Evolutionary conservation across 2,797 vertebrate species (phyloP), one percentile per base, ranked within the genome.

Genomic region (Mionectes olivaceus): DNA sequence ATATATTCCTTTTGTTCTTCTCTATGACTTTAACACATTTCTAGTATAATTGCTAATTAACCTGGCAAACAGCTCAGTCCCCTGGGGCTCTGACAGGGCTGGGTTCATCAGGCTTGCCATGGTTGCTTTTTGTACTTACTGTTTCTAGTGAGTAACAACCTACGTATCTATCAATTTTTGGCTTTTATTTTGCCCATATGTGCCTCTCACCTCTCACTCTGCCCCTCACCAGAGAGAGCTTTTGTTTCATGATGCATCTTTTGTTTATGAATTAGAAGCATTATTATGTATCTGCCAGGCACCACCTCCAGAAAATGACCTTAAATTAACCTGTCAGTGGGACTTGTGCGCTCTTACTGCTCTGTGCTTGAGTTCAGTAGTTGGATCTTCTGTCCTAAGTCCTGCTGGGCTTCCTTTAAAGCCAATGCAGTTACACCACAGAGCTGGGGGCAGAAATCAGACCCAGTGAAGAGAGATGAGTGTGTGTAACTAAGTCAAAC

Each of bases 1-100:
- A 17, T 83, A 69, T 87, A 64, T 91, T 92, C 59, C 76, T 94
- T 97, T 95, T 96, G 57, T 90, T 94, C 73, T 79, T 93, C 43
- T 84, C 50, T 78, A 50, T 78, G 74, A 90, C 87, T 91, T 91
- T 59, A 83, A 78, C 50, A 76, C 75, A 89, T 85, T 83, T 84
- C 61, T 46, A 35, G 37, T 59, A 88, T 89, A 85, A 53, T 70
- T 30, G 9, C 59, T 90, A 57, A 78, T 93, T 65, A 82, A 80
- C 82, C 64, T 91, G 70, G 60, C 87, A 94, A 93, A 81, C 46
- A 61, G 59, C 71, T 93, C 49, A 71, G 90, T 56, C 79, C 95
- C 89, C 96, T 94, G 94, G 87, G 86, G 39, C 75, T 83, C 57
- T 94, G 78, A 23, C 52, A 44, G 43, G 21, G 46, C 84, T 83